phyloP scores from a whole-genome alignment of 1,140 invertebrate species.

The Diorhabda carinulata region DNA sequence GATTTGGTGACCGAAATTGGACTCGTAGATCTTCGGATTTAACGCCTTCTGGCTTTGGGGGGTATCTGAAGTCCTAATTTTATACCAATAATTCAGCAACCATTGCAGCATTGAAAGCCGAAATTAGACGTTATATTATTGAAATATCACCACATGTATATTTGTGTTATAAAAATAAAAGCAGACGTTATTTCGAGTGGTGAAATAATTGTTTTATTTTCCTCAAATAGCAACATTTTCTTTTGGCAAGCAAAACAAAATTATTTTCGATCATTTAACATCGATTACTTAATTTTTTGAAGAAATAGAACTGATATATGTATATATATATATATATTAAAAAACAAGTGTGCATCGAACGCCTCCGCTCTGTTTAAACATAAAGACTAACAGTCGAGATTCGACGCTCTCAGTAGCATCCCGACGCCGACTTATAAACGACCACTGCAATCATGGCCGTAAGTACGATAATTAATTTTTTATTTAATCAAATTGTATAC shows the following conservation, averaged over 20 bases:
- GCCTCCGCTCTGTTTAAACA: slow-evolving; percentile 36
- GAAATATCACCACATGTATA: no score
- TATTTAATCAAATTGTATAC: no score
- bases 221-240: neutral
- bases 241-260: slow-evolving; percentile 11
- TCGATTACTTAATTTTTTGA: slow-evolving; percentile 10
- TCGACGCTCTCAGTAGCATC: slow-evolving; percentile 39
- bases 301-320: slow-evolving; percentile 10
- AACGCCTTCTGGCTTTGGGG: no score
- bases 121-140: no score
- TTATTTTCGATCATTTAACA: slow-evolving; percentile 18
- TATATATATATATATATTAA: slow-evolving; percentile 12
- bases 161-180: no score
- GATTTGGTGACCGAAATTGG: no score
- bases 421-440: slow-evolving; percentile 39
- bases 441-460: slow-evolving; percentile 37
- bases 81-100: no score
- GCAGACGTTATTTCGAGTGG: no score
- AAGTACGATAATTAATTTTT: slow-evolving; percentile 29
- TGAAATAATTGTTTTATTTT: neutral
- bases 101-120: no score
- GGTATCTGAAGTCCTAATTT: no score
- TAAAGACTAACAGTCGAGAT: slow-evolving; percentile 37
- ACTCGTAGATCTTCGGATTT: no score
- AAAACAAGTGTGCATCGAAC: slow-evolving; percentile 36